phyloP scores from a whole-genome alignment of 1,140 invertebrate species.

The Scaptomyza hsui region DNA sequence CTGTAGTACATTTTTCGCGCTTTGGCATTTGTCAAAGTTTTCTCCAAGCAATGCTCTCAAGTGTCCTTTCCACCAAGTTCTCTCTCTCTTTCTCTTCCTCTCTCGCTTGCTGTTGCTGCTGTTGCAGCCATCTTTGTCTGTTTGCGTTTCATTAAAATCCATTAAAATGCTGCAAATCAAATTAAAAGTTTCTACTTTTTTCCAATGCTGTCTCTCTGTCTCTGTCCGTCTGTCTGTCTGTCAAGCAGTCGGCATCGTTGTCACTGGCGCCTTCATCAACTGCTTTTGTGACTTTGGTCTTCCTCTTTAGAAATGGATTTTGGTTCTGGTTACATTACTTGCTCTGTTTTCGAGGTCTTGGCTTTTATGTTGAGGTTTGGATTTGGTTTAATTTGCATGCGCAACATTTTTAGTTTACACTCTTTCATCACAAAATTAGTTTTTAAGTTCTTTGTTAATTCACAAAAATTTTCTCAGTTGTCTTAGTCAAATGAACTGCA shows the following conservation, averaged over 20 bases:
- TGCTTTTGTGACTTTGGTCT: conserved; percentile 45
- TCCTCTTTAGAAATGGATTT: neutral
- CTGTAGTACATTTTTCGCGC: conserved; percentile 78
- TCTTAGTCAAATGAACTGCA: conserved; percentile 5
- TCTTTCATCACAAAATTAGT: conserved; percentile 63
- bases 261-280: conserved; percentile 55
- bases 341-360: neutral
- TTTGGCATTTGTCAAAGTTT: conserved; percentile 82
- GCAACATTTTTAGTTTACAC: conserved; percentile 42
- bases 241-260: conserved; percentile 58
- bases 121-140: conserved; percentile 51
- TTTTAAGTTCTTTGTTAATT: conserved; percentile 78
- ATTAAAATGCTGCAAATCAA: conserved; percentile 83
- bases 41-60: conserved; percentile 42
- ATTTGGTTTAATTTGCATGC: conserved; percentile 59
- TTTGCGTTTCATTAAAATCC: conserved; percentile 82
- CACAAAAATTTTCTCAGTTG: conserved; percentile 38
- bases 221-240: conserved; percentile 2
- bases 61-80: conserved; percentile 69
- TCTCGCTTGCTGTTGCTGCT: conserved; percentile 9
- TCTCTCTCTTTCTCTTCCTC: conserved; percentile 24
- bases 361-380: conserved; percentile 8
- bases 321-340: neutral
- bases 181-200: conserved; percentile 79
- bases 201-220: neutral